A percentile compares a stretch with the other conserved stretches of the same genome.
Evolutionary conservation across 2,888 invertebrate genomes (phyloP).

Genomic region (Pseudococcus longispinus): DNA sequence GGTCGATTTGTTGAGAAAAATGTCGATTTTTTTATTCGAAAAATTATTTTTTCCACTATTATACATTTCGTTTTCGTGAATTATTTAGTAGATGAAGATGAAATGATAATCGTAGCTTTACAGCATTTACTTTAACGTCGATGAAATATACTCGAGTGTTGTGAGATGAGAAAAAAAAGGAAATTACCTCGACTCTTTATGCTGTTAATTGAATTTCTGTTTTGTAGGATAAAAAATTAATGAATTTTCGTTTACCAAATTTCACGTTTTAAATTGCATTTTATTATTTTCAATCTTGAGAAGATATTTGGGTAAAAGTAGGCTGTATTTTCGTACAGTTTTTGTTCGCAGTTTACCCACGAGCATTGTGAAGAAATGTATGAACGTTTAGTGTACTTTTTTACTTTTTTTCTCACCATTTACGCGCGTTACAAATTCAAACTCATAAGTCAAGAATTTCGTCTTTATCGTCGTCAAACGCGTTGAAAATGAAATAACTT

Average conservation of each 20-base stretch:
- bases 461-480: background rate
- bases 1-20: background rate
- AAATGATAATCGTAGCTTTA: background rate
- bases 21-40: conserved; percentile 1
- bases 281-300: background rate
- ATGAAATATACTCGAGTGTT: background rate
- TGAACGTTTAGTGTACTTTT: no score
- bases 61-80: background rate
- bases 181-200: background rate
- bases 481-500: background rate
- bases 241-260: background rate
- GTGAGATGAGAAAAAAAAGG: background rate
- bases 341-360: no score
- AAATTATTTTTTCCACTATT: conserved; percentile 3
- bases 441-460: background rate
- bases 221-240: background rate
- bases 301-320: background rate
- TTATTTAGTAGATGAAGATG: conserved; percentile 6
- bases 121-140: background rate
- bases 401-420: background rate
- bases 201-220: background rate
- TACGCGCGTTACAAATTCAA: background rate
- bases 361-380: no score
- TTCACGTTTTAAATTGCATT: background rate
- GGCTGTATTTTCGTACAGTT: no score